Evolutionary conservation across 2,797 vertebrate species (phyloP).

Genomic region (Phoebastria nigripes): DNA sequence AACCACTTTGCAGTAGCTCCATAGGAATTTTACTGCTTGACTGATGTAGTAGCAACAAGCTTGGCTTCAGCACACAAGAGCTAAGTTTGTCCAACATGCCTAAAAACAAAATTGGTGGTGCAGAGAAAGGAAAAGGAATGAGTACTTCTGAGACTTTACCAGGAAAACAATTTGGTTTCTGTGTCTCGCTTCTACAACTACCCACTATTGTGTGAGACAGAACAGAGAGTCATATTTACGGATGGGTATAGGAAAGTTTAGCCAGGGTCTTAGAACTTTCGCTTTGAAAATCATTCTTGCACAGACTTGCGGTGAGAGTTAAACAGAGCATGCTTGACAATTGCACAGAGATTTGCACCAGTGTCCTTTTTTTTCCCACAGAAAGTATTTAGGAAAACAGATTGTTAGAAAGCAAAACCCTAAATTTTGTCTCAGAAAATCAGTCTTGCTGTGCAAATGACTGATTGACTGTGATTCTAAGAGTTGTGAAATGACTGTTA

Average conservation of each 20-base stretch:
- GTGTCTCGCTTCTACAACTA: neutral
- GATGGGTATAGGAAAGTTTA: neutral
- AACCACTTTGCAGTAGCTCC: neutral
- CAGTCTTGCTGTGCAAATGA: neutral
- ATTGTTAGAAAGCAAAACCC: neutral
- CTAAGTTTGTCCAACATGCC: neutral
- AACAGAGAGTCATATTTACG: neutral
- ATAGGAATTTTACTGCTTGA: neutral
- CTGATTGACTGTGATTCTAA: neutral
- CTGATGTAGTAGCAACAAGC: neutral
- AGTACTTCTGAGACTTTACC: neutral
- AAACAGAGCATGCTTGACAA: neutral
- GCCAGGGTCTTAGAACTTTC: neutral
- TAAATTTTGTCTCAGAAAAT: neutral
- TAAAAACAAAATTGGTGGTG: neutral
- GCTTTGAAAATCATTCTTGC: neutral
- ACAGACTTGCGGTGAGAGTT: neutral
- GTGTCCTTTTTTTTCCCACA: rapidly evolving
- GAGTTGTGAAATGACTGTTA: neutral
- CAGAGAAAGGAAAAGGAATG: neutral
- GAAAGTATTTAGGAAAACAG: neutral
- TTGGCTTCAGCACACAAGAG: neutral
- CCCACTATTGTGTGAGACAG: neutral
- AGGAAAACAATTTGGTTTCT: neutral
- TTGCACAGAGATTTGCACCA: neutral